Evolutionary conservation across 92 coral and sea anemone species (phyloP).

Genomic region (Palythoa caribaeorum): DNA sequence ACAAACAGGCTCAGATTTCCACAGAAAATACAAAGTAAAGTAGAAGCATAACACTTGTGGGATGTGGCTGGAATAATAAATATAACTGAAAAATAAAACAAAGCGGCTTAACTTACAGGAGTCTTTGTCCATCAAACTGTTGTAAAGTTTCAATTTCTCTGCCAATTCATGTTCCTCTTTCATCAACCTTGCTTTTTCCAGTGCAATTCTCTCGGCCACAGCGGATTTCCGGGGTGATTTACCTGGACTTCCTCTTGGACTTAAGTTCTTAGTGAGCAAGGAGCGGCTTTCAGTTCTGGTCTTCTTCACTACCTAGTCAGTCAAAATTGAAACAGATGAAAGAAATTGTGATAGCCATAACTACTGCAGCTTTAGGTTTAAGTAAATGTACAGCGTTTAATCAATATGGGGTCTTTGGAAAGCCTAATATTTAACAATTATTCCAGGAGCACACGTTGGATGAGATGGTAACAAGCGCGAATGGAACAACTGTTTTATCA

Average conservation of each 20-base stretch:
- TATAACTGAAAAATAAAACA: too few relatives aligned
- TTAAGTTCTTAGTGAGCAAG: neutral
- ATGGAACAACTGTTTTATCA: too few relatives aligned
- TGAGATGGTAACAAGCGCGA: too few relatives aligned
- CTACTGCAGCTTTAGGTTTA: neutral
- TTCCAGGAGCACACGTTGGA: too few relatives aligned
- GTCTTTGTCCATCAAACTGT: conserved; percentile 39
- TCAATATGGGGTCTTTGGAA: too few relatives aligned
- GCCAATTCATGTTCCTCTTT: conserved; percentile 88
- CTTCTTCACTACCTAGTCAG: conserved; percentile 10
- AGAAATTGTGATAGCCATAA: neutral
- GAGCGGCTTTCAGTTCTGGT: conserved; percentile 23
- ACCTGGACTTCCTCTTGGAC: conserved; percentile 54
- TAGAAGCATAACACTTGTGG: too few relatives aligned
- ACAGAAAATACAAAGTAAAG: too few relatives aligned
- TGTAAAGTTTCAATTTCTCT: conserved; percentile 71
- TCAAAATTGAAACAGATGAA: neutral
- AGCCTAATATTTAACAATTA: too few relatives aligned
- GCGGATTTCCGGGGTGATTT: conserved; percentile 60
- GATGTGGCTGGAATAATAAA: too few relatives aligned
- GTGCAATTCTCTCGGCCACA: conserved; percentile 78
- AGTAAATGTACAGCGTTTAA: too few relatives aligned
- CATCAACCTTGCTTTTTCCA: conserved; percentile 86
- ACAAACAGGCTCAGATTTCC: too few relatives aligned
- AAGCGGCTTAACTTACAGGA: conserved; percentile 21